Evolutionary conservation across 1,140 invertebrate species (phyloP), one percentile per base, ranked within the genome.

Genomic region (Aphaenogaster floridana): DNA sequence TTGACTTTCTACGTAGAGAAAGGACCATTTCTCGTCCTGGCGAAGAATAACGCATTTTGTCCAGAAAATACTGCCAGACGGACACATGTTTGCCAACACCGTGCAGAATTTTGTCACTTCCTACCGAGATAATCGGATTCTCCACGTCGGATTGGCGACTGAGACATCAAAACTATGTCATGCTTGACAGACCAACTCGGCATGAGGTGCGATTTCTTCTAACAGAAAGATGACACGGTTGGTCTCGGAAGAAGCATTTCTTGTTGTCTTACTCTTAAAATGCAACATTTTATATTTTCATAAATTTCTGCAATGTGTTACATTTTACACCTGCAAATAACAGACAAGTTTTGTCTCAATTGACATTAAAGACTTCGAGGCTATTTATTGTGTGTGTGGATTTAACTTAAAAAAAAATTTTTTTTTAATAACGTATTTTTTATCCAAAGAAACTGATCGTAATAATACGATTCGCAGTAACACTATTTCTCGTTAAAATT

Each of bases 161-260:
- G 88, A 95, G 93, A 94, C 88, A 92, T 95, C 94, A 94, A 93
- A 93, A 93, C 86, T 92, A 68, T 72, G 64, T 86, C 89, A 88
- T 90, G 79, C 89, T 92, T 90, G 90, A 93, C 90, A 89, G 83
- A 45, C n/a, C 17, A 28, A 79, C 6, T 39, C 13, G 11, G 68
- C 7, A 42, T n/a, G 83, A 89, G 88, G 28, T 57, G 39, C 52
- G 42, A 88, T 72, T 88, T 36, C n/a, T 45, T 21, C 4, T 3
- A 17, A 8, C 36, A 48, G 42, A n/a, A 64, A 52, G 34, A 34
- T 34, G n/a, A 15, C 39, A 42, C 1, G 9, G 42, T 28, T 42
- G 7, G 28, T 76, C 9, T 76, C n/a, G 13, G 4, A 36, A 48
- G 3, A n/a, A 3, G 34, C 4, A 3, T 79, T 39, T 79, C 15